Evolutionary conservation across 2,797 vertebrate genomes (phyloP), one percentile per base, ranked within the genome.

Genomic region (Oryzias sinensis): DNA sequence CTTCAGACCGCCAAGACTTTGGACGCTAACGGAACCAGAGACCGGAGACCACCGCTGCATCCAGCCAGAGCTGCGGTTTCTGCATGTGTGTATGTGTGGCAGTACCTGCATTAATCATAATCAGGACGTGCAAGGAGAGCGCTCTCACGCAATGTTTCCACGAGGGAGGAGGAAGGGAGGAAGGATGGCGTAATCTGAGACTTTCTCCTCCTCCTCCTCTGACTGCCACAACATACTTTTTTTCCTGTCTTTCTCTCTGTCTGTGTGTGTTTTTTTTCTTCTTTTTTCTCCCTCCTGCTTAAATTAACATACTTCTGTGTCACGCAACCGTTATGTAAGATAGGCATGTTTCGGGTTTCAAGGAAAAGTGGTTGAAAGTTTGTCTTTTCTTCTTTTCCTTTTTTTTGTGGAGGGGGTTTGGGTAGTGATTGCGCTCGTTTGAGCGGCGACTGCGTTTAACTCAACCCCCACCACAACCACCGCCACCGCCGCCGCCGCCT

Each of bases 121-220:
- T 91, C 85, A 88, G 89, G 87, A 86, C 77, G 77, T 80, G 79
- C 86, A 88, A 80, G 59, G 64, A 82, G 82, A 82, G 82, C 55
- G 33, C 85, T 92, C 88, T 91, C 91, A 92, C 90, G 91, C 91
- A 55, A 91, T 91, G 89, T 88, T 86, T 88, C 87, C 80, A 84
- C 46, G 68, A 85, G 83, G 82, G 82, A 83, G 80, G 68, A 78
- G 82, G 68, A 74, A 76, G 58, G 66, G 68, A 67, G 57, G 76
- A 70, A 72, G 73, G 76, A 80, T 73, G 83, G 74, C 79, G 90
- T 90, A 93, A 93, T 89, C 82, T 85, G 91, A 93, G 86, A 84
- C 81, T 59, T 29, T 7, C 27, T 80, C 83, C 76, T 77, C 76
- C 79, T 83, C 76, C 85, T 85, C 65, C 70, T 68, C 69, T 13